Evolutionary conservation across 2,888 invertebrate species (phyloP).

Genomic region (Cacoxenus indagator): DNA sequence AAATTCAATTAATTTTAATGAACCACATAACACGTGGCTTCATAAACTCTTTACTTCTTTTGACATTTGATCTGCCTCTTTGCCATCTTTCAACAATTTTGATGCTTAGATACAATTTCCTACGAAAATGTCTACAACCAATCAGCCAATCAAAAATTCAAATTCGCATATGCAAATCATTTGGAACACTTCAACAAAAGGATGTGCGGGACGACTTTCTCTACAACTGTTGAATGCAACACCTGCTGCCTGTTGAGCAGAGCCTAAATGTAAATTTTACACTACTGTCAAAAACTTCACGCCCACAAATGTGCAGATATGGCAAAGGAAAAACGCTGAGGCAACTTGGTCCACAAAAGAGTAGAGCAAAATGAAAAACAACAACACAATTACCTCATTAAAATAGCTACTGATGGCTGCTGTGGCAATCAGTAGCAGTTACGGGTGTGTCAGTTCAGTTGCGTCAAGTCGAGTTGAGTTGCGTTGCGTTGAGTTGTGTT

Average conservation of each 20-base stretch:
- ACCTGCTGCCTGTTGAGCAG: not conserved
- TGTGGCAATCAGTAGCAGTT: not conserved
- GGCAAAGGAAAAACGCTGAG: not conserved
- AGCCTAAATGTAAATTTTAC: too few species aligned
- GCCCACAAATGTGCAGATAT: not conserved
- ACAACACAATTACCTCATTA: slow-evolving; percentile 13
- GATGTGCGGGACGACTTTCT: not conserved
- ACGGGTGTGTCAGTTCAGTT: slow-evolving; percentile 1
- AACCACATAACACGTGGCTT: too few species aligned
- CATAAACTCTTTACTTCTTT: too few species aligned
- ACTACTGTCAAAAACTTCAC: too few species aligned
- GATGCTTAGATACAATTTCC: too few species aligned
- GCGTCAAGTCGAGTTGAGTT: not conserved
- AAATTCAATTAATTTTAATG: too few species aligned
- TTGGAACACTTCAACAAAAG: not conserved
- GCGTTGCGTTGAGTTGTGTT: too few species aligned
- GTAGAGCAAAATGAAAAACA: not conserved
- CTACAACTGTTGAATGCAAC: not conserved
- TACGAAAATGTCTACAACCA: too few species aligned
- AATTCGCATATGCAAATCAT: not conserved
- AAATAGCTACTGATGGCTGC: slow-evolving; percentile 5
- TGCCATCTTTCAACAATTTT: too few species aligned
- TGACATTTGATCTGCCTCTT: too few species aligned
- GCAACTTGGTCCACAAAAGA: not conserved
- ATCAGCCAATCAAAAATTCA: not conserved